Conservation (phyloP, 2,113 vertebrate genomes). For the Falco punctatus region DNA sequence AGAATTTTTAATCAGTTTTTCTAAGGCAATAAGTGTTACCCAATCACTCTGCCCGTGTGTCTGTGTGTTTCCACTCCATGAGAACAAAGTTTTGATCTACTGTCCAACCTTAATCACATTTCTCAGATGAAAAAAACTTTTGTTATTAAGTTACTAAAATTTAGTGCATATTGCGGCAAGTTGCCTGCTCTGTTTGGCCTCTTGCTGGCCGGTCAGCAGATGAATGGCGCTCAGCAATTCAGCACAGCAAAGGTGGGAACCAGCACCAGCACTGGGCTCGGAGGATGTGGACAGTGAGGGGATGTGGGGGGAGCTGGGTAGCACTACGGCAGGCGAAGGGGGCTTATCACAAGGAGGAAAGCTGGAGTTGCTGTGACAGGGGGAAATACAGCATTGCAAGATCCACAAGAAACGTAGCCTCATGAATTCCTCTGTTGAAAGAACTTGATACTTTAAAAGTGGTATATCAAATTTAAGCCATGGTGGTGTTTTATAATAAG, state of each 20-base stretch:
- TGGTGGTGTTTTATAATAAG: background rate
- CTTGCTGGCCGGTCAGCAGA: background rate
- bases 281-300: fast-evolving
- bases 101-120: background rate
- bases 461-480: background rate
- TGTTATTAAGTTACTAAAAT: background rate
- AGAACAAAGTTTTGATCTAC: background rate
- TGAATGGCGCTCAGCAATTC: background rate
- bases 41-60: background rate
- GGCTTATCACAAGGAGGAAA: background rate
- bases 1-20: background rate
- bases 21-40: background rate
- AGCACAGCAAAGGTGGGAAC: background rate
- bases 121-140: background rate
- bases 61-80: background rate
- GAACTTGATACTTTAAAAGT: background rate
- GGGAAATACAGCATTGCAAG: background rate
- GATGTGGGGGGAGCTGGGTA: fast-evolving
- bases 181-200: background rate
- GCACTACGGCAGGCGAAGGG: fast-evolving
- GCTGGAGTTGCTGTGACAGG: fast-evolving
- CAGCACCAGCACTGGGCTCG: background rate
- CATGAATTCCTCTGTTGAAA: background rate
- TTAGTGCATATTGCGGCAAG: background rate
- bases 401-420: background rate